Percentiles rank a stretch among this genome's conserved stretches.
These are phyloP conservation scores for Pararge aegeria DNA, from an alignment of 1,140 invertebrate genomes.

Conservation along the genomic window DNA sequence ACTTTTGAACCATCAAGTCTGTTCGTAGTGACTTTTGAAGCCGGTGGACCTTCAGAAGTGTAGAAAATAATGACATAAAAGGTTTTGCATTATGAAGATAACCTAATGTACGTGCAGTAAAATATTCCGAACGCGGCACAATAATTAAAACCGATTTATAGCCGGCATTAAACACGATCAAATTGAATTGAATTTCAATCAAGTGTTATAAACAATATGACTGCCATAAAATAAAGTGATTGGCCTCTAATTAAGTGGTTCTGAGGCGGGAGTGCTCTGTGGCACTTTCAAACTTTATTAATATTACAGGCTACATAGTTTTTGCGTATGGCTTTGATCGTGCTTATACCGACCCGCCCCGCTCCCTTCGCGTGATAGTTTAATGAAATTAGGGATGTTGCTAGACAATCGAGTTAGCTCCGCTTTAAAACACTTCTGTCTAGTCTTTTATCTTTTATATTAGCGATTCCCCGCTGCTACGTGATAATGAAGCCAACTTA, in stretches of 20 bases:
- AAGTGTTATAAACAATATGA: conserved; percentile 19
- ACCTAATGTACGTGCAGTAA: not conserved
- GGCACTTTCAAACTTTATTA: conserved; percentile 2
- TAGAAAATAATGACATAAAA: no score
- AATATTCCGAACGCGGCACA: not conserved
- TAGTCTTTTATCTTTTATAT: not conserved
- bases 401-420: not conserved
- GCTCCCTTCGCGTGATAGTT: not conserved
- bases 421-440: not conserved
- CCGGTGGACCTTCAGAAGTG: no score
- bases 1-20: no score
- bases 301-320: conserved; percentile 3
- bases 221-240: conserved; percentile 18
- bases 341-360: not conserved
- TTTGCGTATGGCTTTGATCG: not conserved
- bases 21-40: no score
- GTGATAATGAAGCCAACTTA: no score
- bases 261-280: conserved; percentile 1
- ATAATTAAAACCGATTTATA: conserved; percentile 13
- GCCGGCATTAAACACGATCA: conserved; percentile 11
- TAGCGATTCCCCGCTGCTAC: no score
- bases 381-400: not conserved
- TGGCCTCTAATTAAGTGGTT: conserved; percentile 17
- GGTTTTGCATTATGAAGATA: no score
- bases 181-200: conserved; percentile 27